phyloP scores from a whole-genome alignment of 2,113 vertebrate species.

The Himantopus leucocephalus region DNA sequence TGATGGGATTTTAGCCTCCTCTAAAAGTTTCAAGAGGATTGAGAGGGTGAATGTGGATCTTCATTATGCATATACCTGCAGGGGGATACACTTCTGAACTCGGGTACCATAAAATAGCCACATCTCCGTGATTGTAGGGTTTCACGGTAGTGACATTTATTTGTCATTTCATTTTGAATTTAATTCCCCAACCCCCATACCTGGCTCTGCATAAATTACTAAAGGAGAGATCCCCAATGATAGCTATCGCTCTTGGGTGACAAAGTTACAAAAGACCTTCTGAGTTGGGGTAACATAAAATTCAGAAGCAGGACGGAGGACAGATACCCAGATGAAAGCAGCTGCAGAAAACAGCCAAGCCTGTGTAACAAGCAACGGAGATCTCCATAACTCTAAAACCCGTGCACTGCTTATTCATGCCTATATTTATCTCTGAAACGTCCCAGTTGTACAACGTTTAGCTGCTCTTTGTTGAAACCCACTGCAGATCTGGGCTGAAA shows the following conservation, averaged over 20 bases:
- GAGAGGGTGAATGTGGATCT: background rate
- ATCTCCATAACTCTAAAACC: background rate
- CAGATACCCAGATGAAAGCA: background rate
- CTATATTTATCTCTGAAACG: background rate
- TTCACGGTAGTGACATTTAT: accelerated
- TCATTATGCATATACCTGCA: background rate
- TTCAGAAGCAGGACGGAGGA: background rate
- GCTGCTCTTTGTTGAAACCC: background rate
- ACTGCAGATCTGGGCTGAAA: background rate
- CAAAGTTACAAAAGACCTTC: background rate
- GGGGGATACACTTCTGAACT: background rate
- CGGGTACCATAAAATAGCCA: background rate
- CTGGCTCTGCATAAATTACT: background rate
- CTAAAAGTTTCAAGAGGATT: background rate
- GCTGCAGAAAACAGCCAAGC: background rate
- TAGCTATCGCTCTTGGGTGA: background rate
- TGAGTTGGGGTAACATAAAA: background rate
- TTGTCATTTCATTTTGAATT: background rate
- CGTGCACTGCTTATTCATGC: background rate
- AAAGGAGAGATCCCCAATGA: background rate
- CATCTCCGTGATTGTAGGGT: no score
- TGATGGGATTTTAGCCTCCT: background rate
- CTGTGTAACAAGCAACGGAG: background rate
- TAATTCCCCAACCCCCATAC: background rate
- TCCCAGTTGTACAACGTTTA: background rate